Base-by-base conservation (phyloP, 2,888 invertebrate species). In the Drosophila prolongata region DNA sequence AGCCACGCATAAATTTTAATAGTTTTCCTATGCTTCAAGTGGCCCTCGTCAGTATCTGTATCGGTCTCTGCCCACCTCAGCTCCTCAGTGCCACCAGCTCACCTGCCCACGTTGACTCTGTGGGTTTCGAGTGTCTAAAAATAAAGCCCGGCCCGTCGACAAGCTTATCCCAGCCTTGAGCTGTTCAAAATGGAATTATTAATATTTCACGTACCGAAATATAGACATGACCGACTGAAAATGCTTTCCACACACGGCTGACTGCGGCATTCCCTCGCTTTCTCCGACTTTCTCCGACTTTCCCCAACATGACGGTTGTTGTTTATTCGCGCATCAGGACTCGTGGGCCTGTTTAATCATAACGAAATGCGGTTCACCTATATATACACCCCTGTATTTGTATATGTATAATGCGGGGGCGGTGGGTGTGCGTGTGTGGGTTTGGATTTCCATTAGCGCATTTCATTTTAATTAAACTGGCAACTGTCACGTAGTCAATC, bases 1-100 rank as follows among this genome's bases (percentile, higher is more conserved):
- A 68, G 76, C 69, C 64, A 77, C 78, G 89, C 84, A 83, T 88
- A 78, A 64, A 87, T 84, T 87, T 74, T 75, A 84, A 83, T 83
- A 80, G 81, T 78, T 76, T 76, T 74, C 52, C 73, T 55, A 74
- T 80, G 84, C 67, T 80, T 80, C 58, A 75, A 76, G 59, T 80
- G 78, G 61, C 60, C 59, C 50, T 57, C 35, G 46, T 57, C 35
- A 43, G 42, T 50, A 19, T 55, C 46, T 35, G 38, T 30, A 55
- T 30, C 56, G 24, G 24, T 24, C 58, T 34, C 40, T 16, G 27
- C 13, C 54, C 55, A 54, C 55, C 40, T 27, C 37, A 11, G 34
- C 40, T 8, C 30, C 40, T 8, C 30, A 1, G 9, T 1, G 1
- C 30, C 46, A 30, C 30, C 4, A 6, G 8, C 38, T 19, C 47